phyloP scores from a whole-genome alignment of 2,797 vertebrate species.

The Petrocephalus sullivani region DNA sequence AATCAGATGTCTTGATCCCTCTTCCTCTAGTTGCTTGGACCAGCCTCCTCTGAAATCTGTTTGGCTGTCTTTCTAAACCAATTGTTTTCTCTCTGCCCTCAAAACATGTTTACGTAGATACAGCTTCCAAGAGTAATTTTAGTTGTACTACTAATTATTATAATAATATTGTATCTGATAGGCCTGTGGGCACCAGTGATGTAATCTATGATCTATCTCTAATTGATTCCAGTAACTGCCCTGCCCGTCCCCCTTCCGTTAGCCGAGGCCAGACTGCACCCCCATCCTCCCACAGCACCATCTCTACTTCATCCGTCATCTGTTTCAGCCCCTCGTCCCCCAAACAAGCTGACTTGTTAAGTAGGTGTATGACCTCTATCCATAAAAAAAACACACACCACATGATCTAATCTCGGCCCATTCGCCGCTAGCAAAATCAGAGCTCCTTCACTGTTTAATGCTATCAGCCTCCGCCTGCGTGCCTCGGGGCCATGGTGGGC shows the following conservation, averaged over 20 bases:
- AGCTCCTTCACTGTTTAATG: slow-evolving; percentile 53
- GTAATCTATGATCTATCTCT: background rate
- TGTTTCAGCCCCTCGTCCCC: no score
- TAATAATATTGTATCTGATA: background rate
- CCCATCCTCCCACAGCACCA: background rate
- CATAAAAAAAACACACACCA: background rate
- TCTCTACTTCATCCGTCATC: background rate
- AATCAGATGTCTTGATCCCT: no score
- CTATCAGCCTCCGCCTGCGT: slow-evolving; percentile 46
- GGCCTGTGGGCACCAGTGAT: background rate
- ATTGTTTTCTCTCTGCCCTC: no score
- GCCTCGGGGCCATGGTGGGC: slow-evolving; percentile 52
- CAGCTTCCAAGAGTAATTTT: no score
- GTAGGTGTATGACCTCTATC: slow-evolving; percentile 1
- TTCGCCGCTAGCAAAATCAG: slow-evolving; percentile 70
- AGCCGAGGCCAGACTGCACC: background rate
- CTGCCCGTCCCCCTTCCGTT: background rate
- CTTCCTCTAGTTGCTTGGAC: no score
- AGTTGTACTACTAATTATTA: background rate
- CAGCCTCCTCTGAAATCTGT: no score
- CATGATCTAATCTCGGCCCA: slow-evolving; percentile 35
- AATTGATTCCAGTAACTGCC: background rate
- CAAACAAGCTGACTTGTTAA: background rate
- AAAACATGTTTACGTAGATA: no score
- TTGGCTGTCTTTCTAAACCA: no score